These are phyloP conservation scores for Cuculus canorus DNA, from an alignment of 2,797 vertebrate genomes.

Conservation along the genomic window DNA sequence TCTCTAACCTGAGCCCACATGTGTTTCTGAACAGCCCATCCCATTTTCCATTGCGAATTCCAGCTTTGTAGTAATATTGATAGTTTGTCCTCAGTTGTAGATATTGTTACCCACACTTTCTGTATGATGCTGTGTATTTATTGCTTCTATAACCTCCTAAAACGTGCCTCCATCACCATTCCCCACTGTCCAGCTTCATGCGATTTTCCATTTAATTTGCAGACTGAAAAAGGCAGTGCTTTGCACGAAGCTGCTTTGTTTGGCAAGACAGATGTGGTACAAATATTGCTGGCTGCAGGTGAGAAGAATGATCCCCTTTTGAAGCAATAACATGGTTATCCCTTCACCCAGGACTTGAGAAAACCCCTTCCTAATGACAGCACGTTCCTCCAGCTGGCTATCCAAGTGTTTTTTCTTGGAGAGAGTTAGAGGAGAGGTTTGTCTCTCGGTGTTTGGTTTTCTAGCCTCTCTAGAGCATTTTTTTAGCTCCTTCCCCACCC, in stretches of 20 bases:
- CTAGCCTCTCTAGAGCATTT: not conserved
- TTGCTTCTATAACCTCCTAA: conserved; percentile 42
- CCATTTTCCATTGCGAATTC: not conserved
- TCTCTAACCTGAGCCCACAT: not conserved
- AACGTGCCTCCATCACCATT: conserved; percentile 32
- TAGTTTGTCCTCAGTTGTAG: not conserved
- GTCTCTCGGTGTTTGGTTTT: not conserved
- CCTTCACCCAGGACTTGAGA: not conserved
- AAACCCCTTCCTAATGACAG: not conserved
- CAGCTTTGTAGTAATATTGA: accelerated
- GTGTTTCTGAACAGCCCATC: not conserved
- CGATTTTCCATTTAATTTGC: conserved; percentile 76
- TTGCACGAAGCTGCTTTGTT: conserved; percentile 98
- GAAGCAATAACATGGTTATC: not conserved
- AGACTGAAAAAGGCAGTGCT: conserved; percentile 99
- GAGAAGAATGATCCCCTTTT: conserved; percentile 70
- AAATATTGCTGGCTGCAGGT: conserved; percentile 95
- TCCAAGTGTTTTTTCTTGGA: not conserved
- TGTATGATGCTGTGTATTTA: not conserved
- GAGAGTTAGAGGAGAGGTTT: not conserved
- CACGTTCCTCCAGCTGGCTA: not conserved
- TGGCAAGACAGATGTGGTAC: conserved; percentile 96
- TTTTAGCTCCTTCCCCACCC: not conserved
- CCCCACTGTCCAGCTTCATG: conserved; percentile 58
- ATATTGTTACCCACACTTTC: not conserved